Conservation (phyloP, 2,888 invertebrate genomes). For the Rhabditoides inermis region DNA sequence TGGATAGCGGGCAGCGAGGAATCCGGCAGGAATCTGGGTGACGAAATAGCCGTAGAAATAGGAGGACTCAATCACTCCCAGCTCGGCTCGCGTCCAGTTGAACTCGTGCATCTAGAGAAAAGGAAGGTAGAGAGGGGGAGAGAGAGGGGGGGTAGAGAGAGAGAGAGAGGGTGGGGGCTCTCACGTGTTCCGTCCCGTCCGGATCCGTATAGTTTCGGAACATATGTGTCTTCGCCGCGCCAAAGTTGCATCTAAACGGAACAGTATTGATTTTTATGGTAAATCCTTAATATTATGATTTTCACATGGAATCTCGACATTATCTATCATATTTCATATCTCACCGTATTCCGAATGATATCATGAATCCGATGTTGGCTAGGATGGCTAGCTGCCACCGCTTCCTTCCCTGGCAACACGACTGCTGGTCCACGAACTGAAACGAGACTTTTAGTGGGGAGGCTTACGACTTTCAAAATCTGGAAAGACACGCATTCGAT, state of each 20-base stretch:
- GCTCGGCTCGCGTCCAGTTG: slow-evolving; percentile 35
- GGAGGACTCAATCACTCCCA: slow-evolving; percentile 82
- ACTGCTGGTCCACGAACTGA: no score
- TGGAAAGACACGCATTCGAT: neutral
- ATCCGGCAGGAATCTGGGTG: slow-evolving; percentile 94
- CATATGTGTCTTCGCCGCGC: slow-evolving; percentile 77
- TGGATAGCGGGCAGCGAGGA: slow-evolving; percentile 86
- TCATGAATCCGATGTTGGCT: slow-evolving; percentile 52
- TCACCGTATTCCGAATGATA: slow-evolving; percentile 51
- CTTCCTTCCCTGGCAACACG: slow-evolving; percentile 54
- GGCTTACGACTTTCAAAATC: no score
- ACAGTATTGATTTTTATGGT: slow-evolving; percentile 56
- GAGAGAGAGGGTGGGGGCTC: neutral
- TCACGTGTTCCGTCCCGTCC: slow-evolving; percentile 30
- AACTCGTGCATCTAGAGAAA: slow-evolving; percentile 36
- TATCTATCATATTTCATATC: no score
- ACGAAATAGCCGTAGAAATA: slow-evolving; percentile 96
- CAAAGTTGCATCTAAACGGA: slow-evolving; percentile 95
- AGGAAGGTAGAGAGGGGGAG: no score
- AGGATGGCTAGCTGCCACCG: slow-evolving; percentile 55
- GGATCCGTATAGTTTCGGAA: slow-evolving; percentile 49
- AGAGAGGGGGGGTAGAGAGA: no score
- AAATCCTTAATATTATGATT: slow-evolving; percentile 54
- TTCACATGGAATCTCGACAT: no score
- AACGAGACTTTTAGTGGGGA: no score